Conservation (phyloP, 2,888 invertebrate species). For the Caenorhabditis becei region DNA sequence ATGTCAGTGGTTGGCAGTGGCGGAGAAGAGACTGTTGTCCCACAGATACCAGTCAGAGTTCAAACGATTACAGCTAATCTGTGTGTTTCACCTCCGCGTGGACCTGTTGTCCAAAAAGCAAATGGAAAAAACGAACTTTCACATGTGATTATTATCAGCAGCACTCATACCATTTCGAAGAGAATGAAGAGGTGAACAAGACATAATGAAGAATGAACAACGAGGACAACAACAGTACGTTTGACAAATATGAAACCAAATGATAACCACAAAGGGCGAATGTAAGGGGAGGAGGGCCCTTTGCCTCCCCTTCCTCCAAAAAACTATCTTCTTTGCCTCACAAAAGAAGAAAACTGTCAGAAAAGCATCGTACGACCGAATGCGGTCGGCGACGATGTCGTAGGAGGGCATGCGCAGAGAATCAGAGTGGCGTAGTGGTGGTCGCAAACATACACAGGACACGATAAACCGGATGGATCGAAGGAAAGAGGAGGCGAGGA, state of each 20-base stretch:
- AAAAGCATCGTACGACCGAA: constrained; percentile 52
- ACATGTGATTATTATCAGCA: constrained; percentile 35
- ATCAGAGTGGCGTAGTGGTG: constrained; percentile 55
- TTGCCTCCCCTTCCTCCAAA: constrained; percentile 25
- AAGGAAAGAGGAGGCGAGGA: constrained; percentile 25
- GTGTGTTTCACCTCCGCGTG: constrained; percentile 36
- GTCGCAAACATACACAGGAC: constrained; percentile 60
- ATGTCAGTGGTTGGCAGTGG: background rate
- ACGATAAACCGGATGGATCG: constrained; percentile 60
- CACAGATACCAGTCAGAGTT: constrained; percentile 38
- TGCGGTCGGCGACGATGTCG: constrained; percentile 39
- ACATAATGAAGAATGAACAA: constrained; percentile 28
- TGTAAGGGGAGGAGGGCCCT: constrained; percentile 9
- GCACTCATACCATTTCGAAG: constrained; percentile 1
- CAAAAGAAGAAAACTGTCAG: constrained; percentile 53
- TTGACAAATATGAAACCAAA: constrained; percentile 47
- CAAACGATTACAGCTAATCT: constrained; percentile 50
- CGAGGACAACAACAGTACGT: constrained; percentile 33
- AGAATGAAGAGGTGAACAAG: constrained; percentile 24
- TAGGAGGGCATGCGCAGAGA: constrained; percentile 52
- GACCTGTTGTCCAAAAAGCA: constrained; percentile 32
- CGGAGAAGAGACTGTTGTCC: background rate
- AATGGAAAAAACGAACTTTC: constrained; percentile 20
- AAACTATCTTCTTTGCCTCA: constrained; percentile 41
- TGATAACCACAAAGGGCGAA: constrained; percentile 36